Base-by-base conservation (phyloP, 2,797 vertebrate species). In the Chaetophractus vellerosus region DNA sequence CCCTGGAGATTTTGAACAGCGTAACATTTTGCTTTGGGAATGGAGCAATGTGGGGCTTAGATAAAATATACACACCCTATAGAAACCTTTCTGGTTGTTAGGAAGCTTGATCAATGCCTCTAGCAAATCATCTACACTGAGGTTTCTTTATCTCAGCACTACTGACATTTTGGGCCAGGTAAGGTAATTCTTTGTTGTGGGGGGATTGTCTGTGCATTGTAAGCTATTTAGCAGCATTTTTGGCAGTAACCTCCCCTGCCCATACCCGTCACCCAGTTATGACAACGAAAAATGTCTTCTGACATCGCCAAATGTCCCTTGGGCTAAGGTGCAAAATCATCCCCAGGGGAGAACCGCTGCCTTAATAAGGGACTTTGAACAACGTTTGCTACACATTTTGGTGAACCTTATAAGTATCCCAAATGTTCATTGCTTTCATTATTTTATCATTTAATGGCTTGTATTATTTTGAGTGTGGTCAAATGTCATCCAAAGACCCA, bases 1-100 rank as follows among this genome's bases (percentile, higher is more conserved):
- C 97, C 96, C 98, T 96, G 96, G 98, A 98, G 98, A 98, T 98
- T 97, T 98, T 96, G 96, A 98, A 95, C 94, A 97, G 94, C 63
- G 0, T 90, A 97, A 96, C 96, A 92, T 98, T 98, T 98, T 98
- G 97, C 98, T 98, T 98, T 97, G 97, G 96, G 96, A 97, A 96
- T 68, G 97, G 97, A 97, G 90, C 1, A 45, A 23, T 48, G 26
- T 48, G 3, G 33, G 28, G n/a, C 78, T 97, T 97, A 96, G 97
- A 97, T 96, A 97, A 96, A 98, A 96, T 82, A 52, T 18, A 74
- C 24, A n/a, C 0, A 6, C 75, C 33, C 38, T 36, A 45, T 89
- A 45, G 88, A 91, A 92, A 76, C 28, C 61, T 63, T 90, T 64
- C 82, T 88, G 55, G 50, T 75, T 69, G 19, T 50, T 69, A 36